phyloP scores from a whole-genome alignment of 2,113 vertebrate genomes.

The Phalacrocorax pelagicus region DNA sequence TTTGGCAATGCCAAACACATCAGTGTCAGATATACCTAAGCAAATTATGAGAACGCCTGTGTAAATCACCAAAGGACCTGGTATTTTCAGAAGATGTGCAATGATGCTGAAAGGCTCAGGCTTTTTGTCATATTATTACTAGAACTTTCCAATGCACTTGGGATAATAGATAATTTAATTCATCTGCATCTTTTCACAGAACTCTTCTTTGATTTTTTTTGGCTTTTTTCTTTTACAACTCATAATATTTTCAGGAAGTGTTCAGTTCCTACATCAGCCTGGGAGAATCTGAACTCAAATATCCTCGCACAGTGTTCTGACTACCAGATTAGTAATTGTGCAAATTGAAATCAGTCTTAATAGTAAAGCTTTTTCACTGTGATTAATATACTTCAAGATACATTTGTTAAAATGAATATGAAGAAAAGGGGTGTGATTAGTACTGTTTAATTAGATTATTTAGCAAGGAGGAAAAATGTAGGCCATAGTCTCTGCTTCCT shows the following conservation, averaged over 20 bases:
- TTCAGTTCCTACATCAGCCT: background rate
- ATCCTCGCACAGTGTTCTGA: background rate
- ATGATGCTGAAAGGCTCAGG: background rate
- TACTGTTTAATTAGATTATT: background rate
- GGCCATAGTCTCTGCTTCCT: fast-evolving
- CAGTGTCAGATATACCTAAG: background rate
- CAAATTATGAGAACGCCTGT: background rate
- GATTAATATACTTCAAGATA: background rate
- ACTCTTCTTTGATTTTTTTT: background rate
- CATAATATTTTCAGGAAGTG: background rate
- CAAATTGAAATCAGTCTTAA: background rate
- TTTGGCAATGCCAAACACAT: background rate
- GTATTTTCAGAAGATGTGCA: background rate
- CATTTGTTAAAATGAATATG: background rate
- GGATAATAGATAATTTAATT: background rate
- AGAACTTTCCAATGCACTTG: background rate
- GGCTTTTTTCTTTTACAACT: background rate
- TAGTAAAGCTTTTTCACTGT: background rate
- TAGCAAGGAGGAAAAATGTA: background rate
- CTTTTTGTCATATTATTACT: background rate
- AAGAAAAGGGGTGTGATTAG: background rate
- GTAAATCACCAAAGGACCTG: background rate
- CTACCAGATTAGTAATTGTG: background rate
- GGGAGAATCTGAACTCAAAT: background rate
- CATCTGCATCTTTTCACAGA: background rate